Conservation (phyloP, 2,888 invertebrate species). For the Laothoe populi region DNA sequence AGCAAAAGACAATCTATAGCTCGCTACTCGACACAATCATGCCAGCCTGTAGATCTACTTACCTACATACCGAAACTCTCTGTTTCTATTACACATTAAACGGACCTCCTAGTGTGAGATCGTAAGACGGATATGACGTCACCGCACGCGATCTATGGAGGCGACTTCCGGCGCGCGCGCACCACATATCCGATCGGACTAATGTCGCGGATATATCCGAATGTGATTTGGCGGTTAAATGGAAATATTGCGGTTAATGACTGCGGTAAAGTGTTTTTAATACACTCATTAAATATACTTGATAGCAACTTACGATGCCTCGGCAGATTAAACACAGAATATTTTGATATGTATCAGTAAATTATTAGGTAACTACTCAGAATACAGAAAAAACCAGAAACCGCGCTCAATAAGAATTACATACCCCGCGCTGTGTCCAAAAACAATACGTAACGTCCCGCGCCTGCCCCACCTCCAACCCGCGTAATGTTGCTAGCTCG, state of each 20-base stretch:
- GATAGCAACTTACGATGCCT: too few species aligned
- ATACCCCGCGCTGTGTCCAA: too few species aligned
- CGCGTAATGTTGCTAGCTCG: too few species aligned
- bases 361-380: too few species aligned
- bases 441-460: too few species aligned
- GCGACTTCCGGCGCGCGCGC: constrained; percentile 69
- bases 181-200: constrained; percentile 59
- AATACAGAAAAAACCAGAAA: too few species aligned
- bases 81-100: constrained; percentile 15
- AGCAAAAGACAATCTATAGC: too few species aligned
- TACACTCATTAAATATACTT: constrained; percentile 26
- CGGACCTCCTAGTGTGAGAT: constrained; percentile 1
- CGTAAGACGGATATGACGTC: constrained; percentile 62
- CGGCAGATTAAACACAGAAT: neutral
- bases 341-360: too few species aligned
- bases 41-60: too few species aligned
- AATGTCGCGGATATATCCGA: constrained; percentile 73
- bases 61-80: neutral
- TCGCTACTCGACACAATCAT: too few species aligned
- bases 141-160: constrained; percentile 65
- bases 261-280: constrained; percentile 44
- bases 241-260: constrained; percentile 71
- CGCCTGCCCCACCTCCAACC: too few species aligned
- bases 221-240: constrained; percentile 65
- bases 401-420: too few species aligned